These are phyloP conservation scores for Hermodice carunculata DNA, from an alignment of 2,888 invertebrate species.

Conservation along the genomic window DNA sequence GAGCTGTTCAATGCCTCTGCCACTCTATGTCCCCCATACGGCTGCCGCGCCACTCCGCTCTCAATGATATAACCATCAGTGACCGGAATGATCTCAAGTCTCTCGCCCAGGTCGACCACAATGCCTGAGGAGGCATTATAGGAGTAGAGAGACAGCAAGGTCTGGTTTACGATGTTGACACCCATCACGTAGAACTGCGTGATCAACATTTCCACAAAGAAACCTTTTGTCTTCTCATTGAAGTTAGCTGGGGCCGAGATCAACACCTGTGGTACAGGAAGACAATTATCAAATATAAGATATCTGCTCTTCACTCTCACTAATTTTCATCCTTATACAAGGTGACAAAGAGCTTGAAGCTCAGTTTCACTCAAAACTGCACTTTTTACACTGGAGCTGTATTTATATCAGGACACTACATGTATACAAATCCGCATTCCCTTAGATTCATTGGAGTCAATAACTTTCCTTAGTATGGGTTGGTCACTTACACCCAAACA, in stretches of 20 bases:
- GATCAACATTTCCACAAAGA: conserved; percentile 70
- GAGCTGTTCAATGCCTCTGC: conserved; percentile 69
- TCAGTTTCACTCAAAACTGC: too few relatives aligned
- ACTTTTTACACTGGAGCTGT: too few relatives aligned
- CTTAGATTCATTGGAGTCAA: too few relatives aligned
- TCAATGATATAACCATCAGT: conserved; percentile 73
- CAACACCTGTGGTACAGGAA: conserved; percentile 58
- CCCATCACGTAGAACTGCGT: conserved; percentile 65
- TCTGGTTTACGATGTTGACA: conserved; percentile 73
- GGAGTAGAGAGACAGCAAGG: conserved; percentile 74
- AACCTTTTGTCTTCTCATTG: conserved; percentile 68
- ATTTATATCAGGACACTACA: too few relatives aligned
- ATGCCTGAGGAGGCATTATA: conserved; percentile 75
- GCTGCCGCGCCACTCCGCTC: conserved; percentile 72
- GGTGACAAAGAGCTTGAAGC: too few relatives aligned
- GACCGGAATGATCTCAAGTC: conserved; percentile 74
- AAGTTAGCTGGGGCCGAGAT: conserved; percentile 72
- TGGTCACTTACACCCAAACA: too few relatives aligned
- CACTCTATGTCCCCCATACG: conserved; percentile 73
- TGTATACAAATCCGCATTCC: too few relatives aligned
- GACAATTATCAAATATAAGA: too few relatives aligned
- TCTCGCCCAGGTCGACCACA: conserved; percentile 75
- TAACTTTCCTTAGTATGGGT: too few relatives aligned
- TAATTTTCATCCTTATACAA: too few relatives aligned
- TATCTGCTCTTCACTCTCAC: too few relatives aligned